Evolutionary conservation across 2,113 vertebrate genomes (phyloP), one percentile per base, ranked within the genome.

Genomic region (Microtus richardsoni): DNA sequence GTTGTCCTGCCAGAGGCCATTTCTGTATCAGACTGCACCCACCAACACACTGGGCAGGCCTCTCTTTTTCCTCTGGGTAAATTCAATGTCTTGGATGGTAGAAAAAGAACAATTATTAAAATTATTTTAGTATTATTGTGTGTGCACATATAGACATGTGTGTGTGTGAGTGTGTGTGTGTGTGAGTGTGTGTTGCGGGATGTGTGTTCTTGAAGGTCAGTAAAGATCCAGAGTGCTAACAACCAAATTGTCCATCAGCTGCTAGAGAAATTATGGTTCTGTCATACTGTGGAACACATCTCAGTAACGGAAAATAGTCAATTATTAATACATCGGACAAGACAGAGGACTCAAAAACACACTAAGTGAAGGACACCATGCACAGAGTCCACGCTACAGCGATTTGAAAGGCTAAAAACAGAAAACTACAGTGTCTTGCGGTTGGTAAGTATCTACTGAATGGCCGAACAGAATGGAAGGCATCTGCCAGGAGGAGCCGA

Each of bases 351-450:
- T 66, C 28, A 64, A 92, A 88, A 85, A 58, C 12, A 52, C 47
- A 24, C 19, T 85, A 80, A 86, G 26, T 74, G n/a, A 88, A 84
- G 83, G 47, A 91, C 88, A n/a, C 52, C 82, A 80, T 54, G 66
- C 39, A 91, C 44, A 91, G 64, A 47, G 62, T 49, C 58, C 22
- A 13, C 8, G 9, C 21, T 74, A 21, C 22, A 21, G 79, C 64
- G 14, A 62, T 8, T 64, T 4, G 70, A 85, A 88, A 94, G 80
- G 94, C 71, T 95, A 58, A 95, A 83, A 91, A 28, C 16, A 30
- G 4, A 75, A 88, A 64, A 52, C 66, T 22, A 44, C 47, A 54
- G 28, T 52, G 33, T 85, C 26, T 80, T 77, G 70, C 54, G 68
- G 68, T 41, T 94, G 82, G 58, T 47, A 49, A 75, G n/a, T 80